These are phyloP conservation scores for Diachrysia chrysitis DNA, from an alignment of 2,888 invertebrate genomes.

Conservation along the genomic window DNA sequence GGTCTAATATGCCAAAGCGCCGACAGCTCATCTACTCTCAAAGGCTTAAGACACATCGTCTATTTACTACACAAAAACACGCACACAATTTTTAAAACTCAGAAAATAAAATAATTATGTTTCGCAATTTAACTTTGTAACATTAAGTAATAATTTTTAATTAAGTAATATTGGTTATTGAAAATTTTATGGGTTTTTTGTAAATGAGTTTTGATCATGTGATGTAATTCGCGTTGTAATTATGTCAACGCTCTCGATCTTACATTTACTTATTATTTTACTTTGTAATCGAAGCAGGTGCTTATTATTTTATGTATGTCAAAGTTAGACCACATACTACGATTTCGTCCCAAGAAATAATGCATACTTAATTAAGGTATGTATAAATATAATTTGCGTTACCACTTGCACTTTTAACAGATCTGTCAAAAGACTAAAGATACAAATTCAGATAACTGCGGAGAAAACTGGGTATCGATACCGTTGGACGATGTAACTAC, in stretches of 20 bases:
- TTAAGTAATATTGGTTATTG: background rate
- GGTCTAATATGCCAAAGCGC: slow-evolving; percentile 35
- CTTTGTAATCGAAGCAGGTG: background rate
- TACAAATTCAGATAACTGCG: no score
- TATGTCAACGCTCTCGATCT: slow-evolving; percentile 1
- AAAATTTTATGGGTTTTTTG: background rate
- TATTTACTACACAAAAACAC: slow-evolving; percentile 35
- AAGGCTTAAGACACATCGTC: slow-evolving; percentile 49
- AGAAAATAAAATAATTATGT: slow-evolving; percentile 25
- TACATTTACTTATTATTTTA: no score
- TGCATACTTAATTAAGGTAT: no score
- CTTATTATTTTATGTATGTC: background rate
- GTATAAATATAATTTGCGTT: no score
- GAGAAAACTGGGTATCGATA: no score
- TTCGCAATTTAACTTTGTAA: slow-evolving; percentile 13
- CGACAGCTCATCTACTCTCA: slow-evolving; percentile 26
- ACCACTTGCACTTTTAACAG: no score
- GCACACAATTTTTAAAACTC: slow-evolving; percentile 33
- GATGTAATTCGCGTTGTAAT: background rate
- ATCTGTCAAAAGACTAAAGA: no score
- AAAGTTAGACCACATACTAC: background rate
- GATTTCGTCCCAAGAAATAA: background rate
- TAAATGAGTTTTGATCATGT: background rate
- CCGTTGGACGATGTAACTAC: no score
- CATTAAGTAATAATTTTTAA: background rate